phyloP scores from a whole-genome alignment of 37 sponge, comb jelly and placozoan species.

The Chondrosia reniformis region DNA sequence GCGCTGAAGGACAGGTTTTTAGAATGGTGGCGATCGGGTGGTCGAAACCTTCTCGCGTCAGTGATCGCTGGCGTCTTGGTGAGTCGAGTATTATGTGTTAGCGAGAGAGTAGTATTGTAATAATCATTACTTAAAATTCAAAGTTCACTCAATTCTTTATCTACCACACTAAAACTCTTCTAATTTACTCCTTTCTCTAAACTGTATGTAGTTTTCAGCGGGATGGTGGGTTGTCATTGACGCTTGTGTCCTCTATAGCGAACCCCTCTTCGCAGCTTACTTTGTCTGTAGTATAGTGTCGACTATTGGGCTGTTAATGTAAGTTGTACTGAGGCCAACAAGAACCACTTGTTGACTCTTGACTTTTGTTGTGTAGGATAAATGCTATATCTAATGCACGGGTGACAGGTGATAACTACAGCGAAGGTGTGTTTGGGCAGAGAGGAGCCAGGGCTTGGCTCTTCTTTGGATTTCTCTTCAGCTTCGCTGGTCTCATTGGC shows the following conservation, averaged over 20 bases:
- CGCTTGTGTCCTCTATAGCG: slow-evolving; percentile 44
- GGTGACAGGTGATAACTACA: slow-evolving; percentile 73
- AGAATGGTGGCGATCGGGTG: slow-evolving; percentile 52
- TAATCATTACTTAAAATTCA: no score
- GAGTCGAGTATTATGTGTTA: neutral
- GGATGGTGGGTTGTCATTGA: slow-evolving; percentile 94
- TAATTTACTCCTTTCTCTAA: neutral
- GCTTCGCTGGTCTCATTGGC: slow-evolving; percentile 82
- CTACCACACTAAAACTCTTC: neutral
- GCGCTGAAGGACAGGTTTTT: slow-evolving; percentile 25
- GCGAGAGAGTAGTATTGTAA: no score
- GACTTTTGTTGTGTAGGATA: slow-evolving; percentile 44
- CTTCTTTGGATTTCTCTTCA: slow-evolving; percentile 75
- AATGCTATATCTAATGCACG: slow-evolving; percentile 85
- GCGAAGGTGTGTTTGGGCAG: slow-evolving; percentile 69
- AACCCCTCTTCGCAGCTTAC: slow-evolving; percentile 65
- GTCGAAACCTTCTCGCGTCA: slow-evolving; percentile 72
- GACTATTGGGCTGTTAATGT: slow-evolving; percentile 81
- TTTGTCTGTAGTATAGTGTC: slow-evolving; percentile 72
- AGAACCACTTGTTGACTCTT: neutral
- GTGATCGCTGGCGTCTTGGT: slow-evolving; percentile 61
- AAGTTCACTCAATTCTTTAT: neutral
- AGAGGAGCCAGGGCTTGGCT: slow-evolving; percentile 79
- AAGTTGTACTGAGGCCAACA: slow-evolving; percentile 22
- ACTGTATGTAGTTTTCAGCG: slow-evolving; percentile 56